Base-by-base conservation (phyloP, 37 sponge, comb jelly and placozoan genomes). In the Dysidea cf. avara region DNA sequence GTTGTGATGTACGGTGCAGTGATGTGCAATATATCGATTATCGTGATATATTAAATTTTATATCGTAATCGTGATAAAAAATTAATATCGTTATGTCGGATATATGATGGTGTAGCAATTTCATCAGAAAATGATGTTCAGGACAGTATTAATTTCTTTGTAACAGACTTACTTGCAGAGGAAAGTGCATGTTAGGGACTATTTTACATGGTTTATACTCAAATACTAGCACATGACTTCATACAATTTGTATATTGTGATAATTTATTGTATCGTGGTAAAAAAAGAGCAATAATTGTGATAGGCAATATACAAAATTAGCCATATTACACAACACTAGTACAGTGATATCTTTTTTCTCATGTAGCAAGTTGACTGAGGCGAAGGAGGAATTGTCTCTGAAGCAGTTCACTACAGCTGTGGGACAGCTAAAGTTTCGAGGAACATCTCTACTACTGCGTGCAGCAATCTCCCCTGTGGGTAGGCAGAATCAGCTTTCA, bases 371-470 rank as follows among this genome's bases (percentile, higher is more conserved):
- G 58, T 18, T 39, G 11, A 72, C 73, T 39, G 82, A 49, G 33
- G 74, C 14, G 20, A 30, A 67, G 11, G 56, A 79, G 2, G 74
- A 79, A 1, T 62, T 95, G 28, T 56, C 81, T n/a, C 80, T 95
- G 24, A 54, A 54, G 32, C 56, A 56, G 21, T 96, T 96, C 43
- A 67, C 88, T 3, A 76, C 57, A 13, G 72, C 83, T 2, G 96
- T 96, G 46, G 96, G 96, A 1, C 83, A 86, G 67, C 82, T 96
- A 29, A 91, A 91, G 68, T 91, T 96, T 64, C 74, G 96, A n/a
- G 96, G 96, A 22, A 96, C 96, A 1, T 90, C 92, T 3, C 77
- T 75, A 4, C 78, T 96, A 0, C 86, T 96, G 51, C 85, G 96
- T 58, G 84, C 91, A 3, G 81, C 83, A 9, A 74, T 76, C 12